phyloP scores from a whole-genome alignment of 2,888 invertebrate species.

The Metalampra italica region DNA sequence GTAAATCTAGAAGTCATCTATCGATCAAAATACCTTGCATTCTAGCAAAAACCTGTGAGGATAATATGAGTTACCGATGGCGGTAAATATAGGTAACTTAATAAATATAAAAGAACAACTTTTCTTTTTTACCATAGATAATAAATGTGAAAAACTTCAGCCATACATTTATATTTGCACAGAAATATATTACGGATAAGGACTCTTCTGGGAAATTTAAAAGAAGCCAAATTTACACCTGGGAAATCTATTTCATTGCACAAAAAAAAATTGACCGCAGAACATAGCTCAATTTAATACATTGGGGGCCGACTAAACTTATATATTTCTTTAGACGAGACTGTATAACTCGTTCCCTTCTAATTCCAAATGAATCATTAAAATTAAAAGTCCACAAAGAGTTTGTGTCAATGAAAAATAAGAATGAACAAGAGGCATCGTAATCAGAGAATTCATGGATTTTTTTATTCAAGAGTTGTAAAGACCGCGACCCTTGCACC shows the following conservation, averaged over 20 bases:
- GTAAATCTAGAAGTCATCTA: no score
- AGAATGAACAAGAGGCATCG: constrained; percentile 28
- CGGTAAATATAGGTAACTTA: no score
- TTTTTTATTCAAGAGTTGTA: constrained; percentile 16
- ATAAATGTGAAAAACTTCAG: neutral
- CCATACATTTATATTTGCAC: constrained; percentile 28
- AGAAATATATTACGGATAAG: constrained; percentile 33
- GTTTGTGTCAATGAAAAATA: constrained; percentile 26
- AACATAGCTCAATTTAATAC: neutral
- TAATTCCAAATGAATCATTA: no score
- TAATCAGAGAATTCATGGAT: constrained; percentile 40
- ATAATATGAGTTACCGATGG: no score
- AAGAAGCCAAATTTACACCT: constrained; percentile 42
- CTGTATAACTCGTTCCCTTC: neutral
- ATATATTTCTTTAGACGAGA: no score
- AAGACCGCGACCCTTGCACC: constrained; percentile 35
- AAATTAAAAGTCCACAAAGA: neutral
- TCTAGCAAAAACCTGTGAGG: no score
- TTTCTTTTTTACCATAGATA: neutral
- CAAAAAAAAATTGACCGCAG: neutral
- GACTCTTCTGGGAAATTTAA: constrained; percentile 45
- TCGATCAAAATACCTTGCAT: no score
- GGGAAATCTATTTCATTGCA: constrained; percentile 31
- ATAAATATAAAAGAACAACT: no score
- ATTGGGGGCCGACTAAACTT: no score